Percentiles rank a stretch among this genome's conserved stretches.
phyloP scores from a whole-genome alignment of 2,797 vertebrate genomes.

The Coracias cyanogaster region DNA sequence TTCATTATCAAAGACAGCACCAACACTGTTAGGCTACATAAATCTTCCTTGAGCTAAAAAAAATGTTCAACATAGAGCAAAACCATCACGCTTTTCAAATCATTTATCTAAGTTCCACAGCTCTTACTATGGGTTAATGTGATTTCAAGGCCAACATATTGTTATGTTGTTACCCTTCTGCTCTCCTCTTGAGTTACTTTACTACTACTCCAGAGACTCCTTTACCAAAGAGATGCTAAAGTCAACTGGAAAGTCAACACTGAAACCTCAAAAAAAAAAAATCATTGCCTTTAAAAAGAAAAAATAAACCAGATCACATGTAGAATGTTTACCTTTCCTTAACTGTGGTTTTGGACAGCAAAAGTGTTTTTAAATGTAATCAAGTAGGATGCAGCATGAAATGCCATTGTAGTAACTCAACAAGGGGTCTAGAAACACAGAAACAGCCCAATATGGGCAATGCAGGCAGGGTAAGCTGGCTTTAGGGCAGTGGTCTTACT shows the following conservation, averaged over 20 bases:
- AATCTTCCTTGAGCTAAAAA: neutral
- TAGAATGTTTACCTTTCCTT: rapidly evolving
- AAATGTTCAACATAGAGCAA: neutral
- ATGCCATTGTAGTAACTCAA: neutral
- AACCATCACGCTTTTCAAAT: neutral
- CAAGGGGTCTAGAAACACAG: neutral
- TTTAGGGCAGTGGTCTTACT: rapidly evolving
- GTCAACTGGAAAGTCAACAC: neutral
- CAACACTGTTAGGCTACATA: rapidly evolving
- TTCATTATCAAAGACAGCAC: neutral
- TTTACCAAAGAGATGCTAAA: neutral
- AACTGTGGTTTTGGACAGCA: neutral
- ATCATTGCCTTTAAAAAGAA: neutral
- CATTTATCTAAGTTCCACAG: neutral
- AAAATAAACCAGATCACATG: rapidly evolving
- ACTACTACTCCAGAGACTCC: neutral
- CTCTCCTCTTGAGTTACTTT: neutral
- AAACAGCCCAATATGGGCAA: rapidly evolving
- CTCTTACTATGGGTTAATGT: rapidly evolving
- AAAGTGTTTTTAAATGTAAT: neutral
- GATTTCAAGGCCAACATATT: neutral
- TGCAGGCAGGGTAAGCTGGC: rapidly evolving
- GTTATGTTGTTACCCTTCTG: neutral
- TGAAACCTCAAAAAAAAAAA: neutral
- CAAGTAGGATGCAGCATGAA: neutral